Percentiles rank a stretch among this genome's conserved stretches.
These are phyloP conservation scores for Borostomias antarcticus DNA, from an alignment of 2,797 vertebrate genomes.

Conservation along the genomic window DNA sequence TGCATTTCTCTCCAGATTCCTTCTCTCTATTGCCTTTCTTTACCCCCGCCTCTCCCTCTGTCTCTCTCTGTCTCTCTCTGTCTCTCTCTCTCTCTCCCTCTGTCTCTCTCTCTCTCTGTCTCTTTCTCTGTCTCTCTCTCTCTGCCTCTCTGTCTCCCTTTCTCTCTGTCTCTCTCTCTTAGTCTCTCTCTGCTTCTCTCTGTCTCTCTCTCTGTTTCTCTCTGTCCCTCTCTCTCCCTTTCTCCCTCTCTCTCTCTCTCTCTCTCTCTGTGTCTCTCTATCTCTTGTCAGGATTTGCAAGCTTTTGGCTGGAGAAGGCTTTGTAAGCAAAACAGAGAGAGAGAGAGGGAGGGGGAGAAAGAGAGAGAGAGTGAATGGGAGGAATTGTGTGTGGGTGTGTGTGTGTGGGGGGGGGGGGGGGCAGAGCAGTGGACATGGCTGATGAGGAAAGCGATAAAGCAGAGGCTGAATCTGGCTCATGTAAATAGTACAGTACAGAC, in stretches of 20 bases:
- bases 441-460: slow-evolving; percentile 68
- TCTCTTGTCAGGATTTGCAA: slow-evolving; percentile 43
- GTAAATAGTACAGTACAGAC: slow-evolving; percentile 70
- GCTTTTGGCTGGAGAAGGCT: slow-evolving; percentile 23
- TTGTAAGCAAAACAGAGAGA: slow-evolving; percentile 6
- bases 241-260: slow-evolving; percentile 17
- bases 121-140: slow-evolving; percentile 30
- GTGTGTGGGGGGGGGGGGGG: too few relatives aligned
- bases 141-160: slow-evolving; percentile 24
- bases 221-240: neutral
- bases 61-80: slow-evolving; percentile 21
- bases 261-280: neutral
- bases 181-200: too few relatives aligned
- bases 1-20: slow-evolving; percentile 33
- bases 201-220: too few relatives aligned
- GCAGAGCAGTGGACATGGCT: slow-evolving; percentile 35
- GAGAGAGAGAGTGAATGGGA: slow-evolving; percentile 33
- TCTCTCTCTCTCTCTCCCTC: slow-evolving; percentile 22
- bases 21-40: slow-evolving; percentile 24
- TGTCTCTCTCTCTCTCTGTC: neutral
- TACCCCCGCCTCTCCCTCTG: slow-evolving; percentile 29
- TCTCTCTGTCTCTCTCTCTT: neutral
- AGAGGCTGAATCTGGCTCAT: slow-evolving; percentile 60
- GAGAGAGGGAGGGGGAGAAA: slow-evolving; percentile 1
- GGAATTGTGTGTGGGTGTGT: too few relatives aligned